phyloP scores from a whole-genome alignment of 2,888 invertebrate species.

The Scaptodrosophila latifasciaeformis region DNA sequence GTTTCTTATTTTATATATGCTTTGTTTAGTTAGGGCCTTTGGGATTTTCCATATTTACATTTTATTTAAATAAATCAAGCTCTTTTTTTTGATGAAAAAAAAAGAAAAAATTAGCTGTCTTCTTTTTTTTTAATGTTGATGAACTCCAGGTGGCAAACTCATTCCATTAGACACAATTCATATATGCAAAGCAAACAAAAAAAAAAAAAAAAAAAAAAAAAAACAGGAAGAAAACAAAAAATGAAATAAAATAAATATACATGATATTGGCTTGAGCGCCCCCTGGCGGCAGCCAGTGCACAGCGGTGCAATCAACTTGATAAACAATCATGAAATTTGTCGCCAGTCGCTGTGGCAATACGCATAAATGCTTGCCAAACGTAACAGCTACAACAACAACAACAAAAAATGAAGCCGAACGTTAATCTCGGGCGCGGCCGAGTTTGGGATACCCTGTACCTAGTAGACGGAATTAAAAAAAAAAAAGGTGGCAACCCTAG shows the following conservation, averaged over 20 bases:
- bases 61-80: too few species aligned
- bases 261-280: background rate
- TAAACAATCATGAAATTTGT: constrained; percentile 23
- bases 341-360: too few species aligned
- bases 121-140: too few species aligned
- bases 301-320: constrained; percentile 34
- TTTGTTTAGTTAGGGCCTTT: background rate
- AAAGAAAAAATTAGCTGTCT: too few species aligned
- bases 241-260: background rate
- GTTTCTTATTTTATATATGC: background rate
- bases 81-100: too few species aligned
- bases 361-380: too few species aligned
- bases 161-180: constrained; percentile 30
- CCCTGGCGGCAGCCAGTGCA: constrained; percentile 9
- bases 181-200: background rate
- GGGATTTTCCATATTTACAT: background rate
- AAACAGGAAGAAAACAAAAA: background rate
- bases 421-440: too few species aligned
- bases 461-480: constrained; percentile 18
- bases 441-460: too few species aligned
- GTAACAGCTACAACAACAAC: constrained; percentile 1
- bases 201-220: constrained; percentile 9
- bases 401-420: too few species aligned
- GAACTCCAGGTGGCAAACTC: constrained; percentile 28
- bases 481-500: constrained; percentile 13